A percentile compares a stretch with the other conserved stretches of the same genome.
phyloP scores from a whole-genome alignment of 2,113 vertebrate genomes.

The Capricornis sumatraensis region DNA sequence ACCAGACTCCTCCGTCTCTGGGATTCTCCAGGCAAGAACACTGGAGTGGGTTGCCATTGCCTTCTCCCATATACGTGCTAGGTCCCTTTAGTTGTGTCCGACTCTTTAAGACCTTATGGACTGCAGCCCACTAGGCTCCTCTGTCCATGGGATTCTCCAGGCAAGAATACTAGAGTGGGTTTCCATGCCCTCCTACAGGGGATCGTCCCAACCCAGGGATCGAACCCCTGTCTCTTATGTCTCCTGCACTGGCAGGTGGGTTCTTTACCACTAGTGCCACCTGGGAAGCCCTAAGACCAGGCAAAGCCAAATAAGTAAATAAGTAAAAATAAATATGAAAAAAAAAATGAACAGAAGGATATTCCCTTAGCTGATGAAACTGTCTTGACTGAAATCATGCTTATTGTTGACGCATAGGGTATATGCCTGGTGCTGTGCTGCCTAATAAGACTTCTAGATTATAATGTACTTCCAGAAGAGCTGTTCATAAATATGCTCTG shows the following conservation, averaged over 20 bases:
- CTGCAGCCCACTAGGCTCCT: neutral
- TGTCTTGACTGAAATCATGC: neutral
- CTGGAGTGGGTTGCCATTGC: neutral
- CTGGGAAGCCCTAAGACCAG: neutral
- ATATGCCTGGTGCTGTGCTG: no score
- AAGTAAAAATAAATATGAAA: neutral
- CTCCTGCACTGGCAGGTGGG: accelerated
- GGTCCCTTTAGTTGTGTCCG: neutral
- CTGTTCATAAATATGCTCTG: neutral
- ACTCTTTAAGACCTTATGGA: neutral
- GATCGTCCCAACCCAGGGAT: neutral
- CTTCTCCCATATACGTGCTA: neutral
- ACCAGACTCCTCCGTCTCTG: accelerated
- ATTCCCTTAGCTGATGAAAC: neutral
- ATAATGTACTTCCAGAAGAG: neutral
- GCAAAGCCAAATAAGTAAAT: neutral
- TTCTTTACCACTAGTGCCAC: neutral
- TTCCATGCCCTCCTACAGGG: accelerated
- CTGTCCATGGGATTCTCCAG: neutral
- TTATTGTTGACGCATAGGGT: neutral
- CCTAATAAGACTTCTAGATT: neutral
- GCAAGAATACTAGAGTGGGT: neutral
- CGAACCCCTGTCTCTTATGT: accelerated
- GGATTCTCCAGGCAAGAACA: neutral
- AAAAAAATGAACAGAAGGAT: neutral